Percentiles rank a stretch among this genome's conserved stretches.
These are phyloP conservation scores for Brevipalpus yothersi DNA, from an alignment of 1,140 invertebrate species.

Conservation along the genomic window DNA sequence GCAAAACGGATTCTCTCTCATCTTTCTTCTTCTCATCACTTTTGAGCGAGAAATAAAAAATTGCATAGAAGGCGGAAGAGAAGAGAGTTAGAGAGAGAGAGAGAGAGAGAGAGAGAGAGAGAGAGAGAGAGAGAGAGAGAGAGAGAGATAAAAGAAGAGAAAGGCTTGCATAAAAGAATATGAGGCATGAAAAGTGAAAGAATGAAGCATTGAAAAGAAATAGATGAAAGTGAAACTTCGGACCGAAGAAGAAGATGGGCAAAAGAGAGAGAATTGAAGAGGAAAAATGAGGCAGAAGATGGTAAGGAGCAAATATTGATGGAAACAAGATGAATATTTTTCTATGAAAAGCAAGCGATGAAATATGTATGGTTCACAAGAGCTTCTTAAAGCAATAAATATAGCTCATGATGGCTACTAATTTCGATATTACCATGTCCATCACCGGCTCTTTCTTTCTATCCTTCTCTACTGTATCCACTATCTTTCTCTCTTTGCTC, in stretches of 20 bases:
- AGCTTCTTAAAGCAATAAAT: neutral
- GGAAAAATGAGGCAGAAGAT: slow-evolving; percentile 35
- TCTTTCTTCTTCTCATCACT: no score
- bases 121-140: no score
- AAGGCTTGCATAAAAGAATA: neutral
- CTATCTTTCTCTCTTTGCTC: neutral
- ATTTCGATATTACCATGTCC: neutral
- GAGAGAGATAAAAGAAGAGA: no score
- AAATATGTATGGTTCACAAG: neutral
- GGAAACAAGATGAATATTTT: neutral
- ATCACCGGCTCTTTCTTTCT: neutral
- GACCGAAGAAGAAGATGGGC: neutral
- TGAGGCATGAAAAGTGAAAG: neutral
- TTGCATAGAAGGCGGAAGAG: no score
- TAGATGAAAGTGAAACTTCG: neutral
- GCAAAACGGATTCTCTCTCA: no score
- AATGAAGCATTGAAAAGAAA: neutral
- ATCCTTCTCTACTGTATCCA: neutral
- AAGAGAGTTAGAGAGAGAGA: no score
- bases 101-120: no score
- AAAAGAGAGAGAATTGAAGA: slow-evolving; percentile 32
- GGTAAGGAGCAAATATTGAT: slow-evolving; percentile 23
- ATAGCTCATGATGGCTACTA: neutral
- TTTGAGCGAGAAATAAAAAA: no score
- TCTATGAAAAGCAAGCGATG: neutral